Evolutionary conservation across 2,113 vertebrate genomes (phyloP), one percentile per base, ranked within the genome.

Genomic region (Oophaga pumilio): DNA sequence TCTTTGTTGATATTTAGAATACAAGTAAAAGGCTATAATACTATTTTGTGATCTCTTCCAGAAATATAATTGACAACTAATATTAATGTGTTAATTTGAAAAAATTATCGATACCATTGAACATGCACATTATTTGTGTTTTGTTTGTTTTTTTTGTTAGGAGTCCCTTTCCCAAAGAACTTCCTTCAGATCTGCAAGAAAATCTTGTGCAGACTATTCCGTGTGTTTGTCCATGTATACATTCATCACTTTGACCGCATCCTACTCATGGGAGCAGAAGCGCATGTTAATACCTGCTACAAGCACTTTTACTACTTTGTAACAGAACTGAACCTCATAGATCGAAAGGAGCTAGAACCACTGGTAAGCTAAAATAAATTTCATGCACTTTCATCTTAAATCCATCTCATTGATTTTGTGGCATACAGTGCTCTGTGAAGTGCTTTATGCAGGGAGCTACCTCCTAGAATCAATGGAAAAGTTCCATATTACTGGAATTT

Each of bases 261-360:
- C 89, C 94, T 96, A 43, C 90, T 95, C 76, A 96, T 97, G 95
- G 95, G 96, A 0, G 96, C 96, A 0, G 96, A 97, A 90, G 96
- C 96, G 18, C 96, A 97, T 0, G 94, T 97, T 90, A 97, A 97
- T 91, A 97, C 96, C 89, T 97, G 96, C 91, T 97, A 97, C 93
- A 97, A 97, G 89, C 96, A 97, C 91, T 97, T 97, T 91, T 97
- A 97, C 91, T 97, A 95, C 92, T 97, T 97, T 20, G 94, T 95
- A 91, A 97, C 95, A 6, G 96, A 97, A 88, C 92, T 97, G 89
- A 95, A 95, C 90, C 95, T 97, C 90, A 94, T 97, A 92, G 96
- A 97, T 90, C 95, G 94, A 89, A 97, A 95, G 91, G 96, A 97
- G 87, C 93, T 97, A 50, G 96, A 97, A 88, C 96, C 96, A 89